Evolutionary conservation across 2,113 vertebrate species (phyloP).

Genomic region (Macquaria australasica): DNA sequence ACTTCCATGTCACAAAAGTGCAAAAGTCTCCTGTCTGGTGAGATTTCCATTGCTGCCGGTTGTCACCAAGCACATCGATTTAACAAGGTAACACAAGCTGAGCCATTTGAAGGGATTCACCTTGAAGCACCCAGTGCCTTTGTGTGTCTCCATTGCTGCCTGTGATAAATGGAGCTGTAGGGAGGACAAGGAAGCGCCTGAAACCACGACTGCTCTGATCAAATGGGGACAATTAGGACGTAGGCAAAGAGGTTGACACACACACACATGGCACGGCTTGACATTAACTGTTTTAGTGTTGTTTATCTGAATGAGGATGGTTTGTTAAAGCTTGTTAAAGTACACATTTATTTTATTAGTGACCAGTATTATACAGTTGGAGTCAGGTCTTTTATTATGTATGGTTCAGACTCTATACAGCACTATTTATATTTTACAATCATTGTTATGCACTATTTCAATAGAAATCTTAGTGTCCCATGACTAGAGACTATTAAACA

Average conservation of each 20-base stretch:
- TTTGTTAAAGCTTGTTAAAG: not conserved
- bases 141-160: constrained; percentile 64
- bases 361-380: not conserved
- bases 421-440: not conserved
- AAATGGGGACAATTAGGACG: constrained; percentile 72
- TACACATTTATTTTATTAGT: not conserved
- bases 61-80: constrained; percentile 76
- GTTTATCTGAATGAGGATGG: not conserved
- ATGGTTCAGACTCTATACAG: not conserved
- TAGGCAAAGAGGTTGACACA: constrained; percentile 44
- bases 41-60: constrained; percentile 60
- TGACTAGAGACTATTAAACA: not conserved
- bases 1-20: constrained; percentile 29
- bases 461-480: not conserved
- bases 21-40: constrained; percentile 43
- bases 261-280: not conserved
- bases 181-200: constrained; percentile 63
- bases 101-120: constrained; percentile 76
- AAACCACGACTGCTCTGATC: constrained; percentile 59
- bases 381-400: not conserved
- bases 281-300: not conserved
- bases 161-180: constrained; percentile 74
- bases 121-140: constrained; percentile 69
- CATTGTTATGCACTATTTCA: not conserved
- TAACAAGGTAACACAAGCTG: constrained; percentile 77